These are phyloP conservation scores for Syritta pipiens DNA, from an alignment of 2,888 invertebrate genomes.

Conservation along the genomic window DNA sequence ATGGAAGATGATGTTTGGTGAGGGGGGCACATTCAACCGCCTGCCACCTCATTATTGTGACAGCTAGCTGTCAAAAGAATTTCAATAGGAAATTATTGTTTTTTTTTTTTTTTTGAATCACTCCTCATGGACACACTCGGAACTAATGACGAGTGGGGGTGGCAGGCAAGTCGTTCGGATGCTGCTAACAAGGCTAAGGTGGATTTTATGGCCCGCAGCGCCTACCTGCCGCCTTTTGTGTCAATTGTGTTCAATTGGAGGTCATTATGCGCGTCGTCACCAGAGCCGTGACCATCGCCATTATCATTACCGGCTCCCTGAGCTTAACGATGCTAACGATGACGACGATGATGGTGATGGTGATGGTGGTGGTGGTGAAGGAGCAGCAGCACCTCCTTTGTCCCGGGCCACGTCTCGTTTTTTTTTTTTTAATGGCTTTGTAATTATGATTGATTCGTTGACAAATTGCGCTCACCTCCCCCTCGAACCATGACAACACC, in stretches of 20 bases:
- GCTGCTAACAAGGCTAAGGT: conserved; percentile 33
- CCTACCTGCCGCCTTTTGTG: conserved; percentile 32
- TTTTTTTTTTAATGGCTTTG: conserved; percentile 41
- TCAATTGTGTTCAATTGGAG: conserved; percentile 61
- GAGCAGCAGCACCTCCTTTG: conserved; percentile 30
- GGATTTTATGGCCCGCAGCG: conserved; percentile 22
- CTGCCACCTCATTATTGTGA: conserved; percentile 63
- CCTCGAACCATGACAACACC: not conserved
- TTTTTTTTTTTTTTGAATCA: conserved; percentile 55
- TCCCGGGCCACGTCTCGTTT: not conserved
- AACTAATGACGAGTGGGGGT: conserved; percentile 51
- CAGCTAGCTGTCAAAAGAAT: conserved; percentile 64
- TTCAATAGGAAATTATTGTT: conserved; percentile 64
- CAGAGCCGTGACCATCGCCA: conserved; percentile 18
- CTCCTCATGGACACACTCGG: not conserved
- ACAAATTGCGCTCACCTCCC: conserved; percentile 40
- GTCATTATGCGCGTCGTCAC: conserved; percentile 31
- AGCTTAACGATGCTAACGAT: conserved; percentile 47
- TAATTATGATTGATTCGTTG: conserved; percentile 69
- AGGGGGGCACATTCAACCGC: not conserved
- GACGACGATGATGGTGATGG: not conserved
- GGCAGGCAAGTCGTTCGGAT: conserved; percentile 45
- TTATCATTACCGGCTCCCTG: conserved; percentile 44
- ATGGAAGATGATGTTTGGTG: too few relatives aligned
- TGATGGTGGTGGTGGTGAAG: too few relatives aligned